Conservation (phyloP, 2,888 invertebrate species). For the Amorpha juglandis region DNA sequence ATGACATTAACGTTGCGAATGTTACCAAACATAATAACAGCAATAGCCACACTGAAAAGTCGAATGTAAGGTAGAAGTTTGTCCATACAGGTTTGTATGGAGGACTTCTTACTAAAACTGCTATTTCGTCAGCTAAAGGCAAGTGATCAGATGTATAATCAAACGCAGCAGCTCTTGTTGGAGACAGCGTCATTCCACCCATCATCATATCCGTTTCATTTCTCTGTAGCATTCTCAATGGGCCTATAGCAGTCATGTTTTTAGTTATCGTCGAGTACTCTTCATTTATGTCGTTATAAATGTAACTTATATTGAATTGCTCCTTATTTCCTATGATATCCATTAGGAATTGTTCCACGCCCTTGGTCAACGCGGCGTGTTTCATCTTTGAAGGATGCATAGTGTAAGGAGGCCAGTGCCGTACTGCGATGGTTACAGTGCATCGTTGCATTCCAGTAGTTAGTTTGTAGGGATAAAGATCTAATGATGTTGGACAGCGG, state of each 20-base stretch:
- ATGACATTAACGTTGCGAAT: background rate
- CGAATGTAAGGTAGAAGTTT: constrained; percentile 54
- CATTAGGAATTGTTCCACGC: constrained; percentile 51
- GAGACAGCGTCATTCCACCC: constrained; percentile 46
- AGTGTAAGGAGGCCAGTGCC: constrained; percentile 58
- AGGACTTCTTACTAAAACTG: constrained; percentile 51
- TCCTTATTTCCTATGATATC: constrained; percentile 50
- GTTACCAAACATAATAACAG: constrained; percentile 43
- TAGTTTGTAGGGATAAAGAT: constrained; percentile 50
- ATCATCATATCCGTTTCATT: constrained; percentile 43
- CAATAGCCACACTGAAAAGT: constrained; percentile 48
- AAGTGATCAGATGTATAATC: constrained; percentile 50
- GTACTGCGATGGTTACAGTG: constrained; percentile 48
- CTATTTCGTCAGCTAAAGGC: constrained; percentile 51
- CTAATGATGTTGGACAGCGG: constrained; percentile 45
- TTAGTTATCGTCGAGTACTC: constrained; percentile 44
- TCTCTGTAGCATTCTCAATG: constrained; percentile 39
- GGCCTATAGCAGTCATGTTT: constrained; percentile 50
- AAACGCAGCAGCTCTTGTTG: constrained; percentile 44
- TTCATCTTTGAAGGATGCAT: constrained; percentile 41
- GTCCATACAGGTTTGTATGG: constrained; percentile 45
- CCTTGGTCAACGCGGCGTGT: constrained; percentile 31
- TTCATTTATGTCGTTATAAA: constrained; percentile 42
- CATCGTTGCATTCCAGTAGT: constrained; percentile 56
- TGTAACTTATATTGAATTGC: constrained; percentile 53